Evolutionary conservation across 2,888 invertebrate genomes (phyloP).

Genomic region (Sclerodermus sp.): DNA sequence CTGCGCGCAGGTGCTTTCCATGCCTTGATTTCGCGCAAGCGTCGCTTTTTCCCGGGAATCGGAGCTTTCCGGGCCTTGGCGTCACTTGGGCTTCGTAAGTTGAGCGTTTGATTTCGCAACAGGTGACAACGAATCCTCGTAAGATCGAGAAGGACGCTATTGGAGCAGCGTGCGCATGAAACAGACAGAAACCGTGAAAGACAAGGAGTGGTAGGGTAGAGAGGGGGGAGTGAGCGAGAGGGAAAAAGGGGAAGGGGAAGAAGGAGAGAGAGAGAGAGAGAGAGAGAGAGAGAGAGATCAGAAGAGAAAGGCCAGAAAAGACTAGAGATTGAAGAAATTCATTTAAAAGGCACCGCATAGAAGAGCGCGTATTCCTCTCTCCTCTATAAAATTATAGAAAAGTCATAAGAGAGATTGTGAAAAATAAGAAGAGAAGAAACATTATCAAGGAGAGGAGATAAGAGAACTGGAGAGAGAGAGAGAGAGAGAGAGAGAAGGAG

Average conservation of each 20-base stretch:
- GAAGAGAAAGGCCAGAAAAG: too few species aligned
- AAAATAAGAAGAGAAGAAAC: background rate
- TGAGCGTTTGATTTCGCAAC: conserved; percentile 44
- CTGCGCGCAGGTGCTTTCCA: conserved; percentile 43
- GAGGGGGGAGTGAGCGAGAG: conserved; percentile 1
- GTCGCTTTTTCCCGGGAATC: conserved; percentile 54
- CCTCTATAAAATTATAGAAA: too few species aligned
- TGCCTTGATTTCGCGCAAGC: conserved; percentile 41
- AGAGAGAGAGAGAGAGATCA: background rate
- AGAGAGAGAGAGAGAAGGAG: too few species aligned
- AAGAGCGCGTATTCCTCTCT: too few species aligned
- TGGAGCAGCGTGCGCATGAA: too few species aligned
- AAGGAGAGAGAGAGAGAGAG: conserved; percentile 1
- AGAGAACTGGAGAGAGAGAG: background rate
- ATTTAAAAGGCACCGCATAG: too few species aligned
- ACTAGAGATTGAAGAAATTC: too few species aligned
- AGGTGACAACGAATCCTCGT: conserved; percentile 38
- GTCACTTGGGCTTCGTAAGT: conserved; percentile 30
- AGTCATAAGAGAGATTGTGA: too few species aligned
- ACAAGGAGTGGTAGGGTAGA: too few species aligned
- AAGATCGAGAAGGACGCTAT: background rate
- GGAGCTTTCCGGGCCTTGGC: conserved; percentile 51
- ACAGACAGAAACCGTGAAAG: too few species aligned
- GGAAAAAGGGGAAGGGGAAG: background rate
- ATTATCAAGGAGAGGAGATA: too few species aligned